A percentile compares a stretch with the other conserved stretches of the same genome.
Conservation (phyloP, 2,888 invertebrate species). For the Neoscelio sp. region DNA sequence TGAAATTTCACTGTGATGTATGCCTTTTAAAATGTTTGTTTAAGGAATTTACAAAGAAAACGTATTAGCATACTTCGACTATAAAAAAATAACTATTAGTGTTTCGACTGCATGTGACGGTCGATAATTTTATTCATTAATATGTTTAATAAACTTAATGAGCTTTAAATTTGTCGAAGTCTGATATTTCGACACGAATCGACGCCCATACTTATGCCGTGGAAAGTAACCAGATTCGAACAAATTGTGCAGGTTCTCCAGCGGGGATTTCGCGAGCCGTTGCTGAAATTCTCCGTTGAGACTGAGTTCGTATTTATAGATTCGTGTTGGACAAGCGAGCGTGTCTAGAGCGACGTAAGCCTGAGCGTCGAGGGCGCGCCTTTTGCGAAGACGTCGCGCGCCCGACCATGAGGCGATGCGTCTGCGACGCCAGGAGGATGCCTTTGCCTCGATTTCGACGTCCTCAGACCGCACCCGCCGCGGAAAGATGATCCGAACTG, state of each 20-base stretch:
- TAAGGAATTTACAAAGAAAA: too few species aligned
- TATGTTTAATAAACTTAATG: too few species aligned
- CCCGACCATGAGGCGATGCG: slow-evolving; percentile 74
- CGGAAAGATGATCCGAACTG: slow-evolving; percentile 63
- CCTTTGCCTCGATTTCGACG: slow-evolving; percentile 71
- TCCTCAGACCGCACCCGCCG: slow-evolving; percentile 70
- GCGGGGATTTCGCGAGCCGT: slow-evolving; percentile 65
- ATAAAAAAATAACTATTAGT: too few species aligned
- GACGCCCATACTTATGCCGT: not conserved
- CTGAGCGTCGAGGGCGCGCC: slow-evolving; percentile 56
- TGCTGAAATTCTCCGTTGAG: slow-evolving; percentile 77
- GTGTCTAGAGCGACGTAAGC: slow-evolving; percentile 49
- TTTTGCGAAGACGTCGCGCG: slow-evolving; percentile 58
- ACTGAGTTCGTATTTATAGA: slow-evolving; percentile 77
- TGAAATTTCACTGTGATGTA: too few species aligned
- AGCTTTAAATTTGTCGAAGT: too few species aligned
- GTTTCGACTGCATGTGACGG: too few species aligned
- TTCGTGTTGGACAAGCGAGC: slow-evolving; percentile 67
- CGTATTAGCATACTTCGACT: too few species aligned
- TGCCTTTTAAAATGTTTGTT: too few species aligned
- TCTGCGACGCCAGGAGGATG: slow-evolving; percentile 72
- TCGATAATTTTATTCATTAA: too few species aligned
- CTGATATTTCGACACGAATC: too few species aligned
- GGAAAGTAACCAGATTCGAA: slow-evolving; percentile 23
- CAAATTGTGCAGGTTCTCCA: slow-evolving; percentile 52